These are phyloP conservation scores for Ochotona curzoniae DNA, from an alignment of 2,113 vertebrate species.

Conservation along the genomic window DNA sequence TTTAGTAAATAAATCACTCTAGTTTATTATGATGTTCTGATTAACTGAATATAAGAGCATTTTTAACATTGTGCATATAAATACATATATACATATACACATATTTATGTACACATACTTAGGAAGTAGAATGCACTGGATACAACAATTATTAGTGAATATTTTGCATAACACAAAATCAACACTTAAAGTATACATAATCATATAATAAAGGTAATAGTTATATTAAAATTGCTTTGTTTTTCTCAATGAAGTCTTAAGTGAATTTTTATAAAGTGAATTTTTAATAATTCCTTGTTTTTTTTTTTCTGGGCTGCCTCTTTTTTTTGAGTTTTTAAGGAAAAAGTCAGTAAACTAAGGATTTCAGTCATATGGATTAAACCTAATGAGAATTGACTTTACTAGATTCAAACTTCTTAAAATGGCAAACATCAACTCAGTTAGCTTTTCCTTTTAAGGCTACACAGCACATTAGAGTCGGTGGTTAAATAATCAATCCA, in stretches of 20 bases:
- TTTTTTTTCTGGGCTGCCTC: not conserved
- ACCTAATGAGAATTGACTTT: constrained; percentile 12
- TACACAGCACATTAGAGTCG: constrained; percentile 8
- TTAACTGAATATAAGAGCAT: not conserved
- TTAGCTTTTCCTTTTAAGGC: constrained; percentile 36
- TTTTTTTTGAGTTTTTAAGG: not conserved
- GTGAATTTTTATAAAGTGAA: constrained; percentile 36
- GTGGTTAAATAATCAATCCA: constrained; percentile 51
- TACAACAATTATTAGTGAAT: not conserved
- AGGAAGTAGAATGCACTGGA: not conserved
- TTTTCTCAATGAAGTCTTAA: not conserved
- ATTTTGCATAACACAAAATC: not conserved
- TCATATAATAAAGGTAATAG: not conserved
- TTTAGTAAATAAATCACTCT: not conserved
- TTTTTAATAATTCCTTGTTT: not conserved
- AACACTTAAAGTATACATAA: not conserved
- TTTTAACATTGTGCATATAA: not conserved
- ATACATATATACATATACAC: too few relatives aligned
- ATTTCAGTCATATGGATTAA: constrained; percentile 29
- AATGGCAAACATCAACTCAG: constrained; percentile 4
- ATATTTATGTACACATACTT: not conserved
- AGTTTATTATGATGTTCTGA: not conserved
- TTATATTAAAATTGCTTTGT: not conserved
- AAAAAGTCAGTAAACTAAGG: constrained; percentile 23
- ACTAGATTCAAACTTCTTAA: constrained; percentile 47